phyloP scores from a whole-genome alignment of 2,113 vertebrate genomes.

The Onychostruthus taczanowskii region DNA sequence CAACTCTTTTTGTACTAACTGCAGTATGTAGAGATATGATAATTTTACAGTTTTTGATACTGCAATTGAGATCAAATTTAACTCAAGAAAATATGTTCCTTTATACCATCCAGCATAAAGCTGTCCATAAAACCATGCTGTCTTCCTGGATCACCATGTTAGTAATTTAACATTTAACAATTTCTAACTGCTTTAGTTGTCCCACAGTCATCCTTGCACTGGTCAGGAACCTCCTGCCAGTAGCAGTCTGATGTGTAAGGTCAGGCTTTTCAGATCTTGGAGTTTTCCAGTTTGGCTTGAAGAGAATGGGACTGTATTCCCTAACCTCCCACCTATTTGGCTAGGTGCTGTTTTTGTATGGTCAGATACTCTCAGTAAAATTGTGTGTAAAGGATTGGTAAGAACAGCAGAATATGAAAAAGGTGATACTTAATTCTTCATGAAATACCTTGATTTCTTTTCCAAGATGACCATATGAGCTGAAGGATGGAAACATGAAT shows the following conservation, averaged over 20 bases:
- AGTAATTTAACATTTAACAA: background rate
- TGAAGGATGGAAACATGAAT: background rate
- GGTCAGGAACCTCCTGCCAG: background rate
- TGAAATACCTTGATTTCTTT: background rate
- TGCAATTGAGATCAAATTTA: background rate
- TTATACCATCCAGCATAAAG: background rate
- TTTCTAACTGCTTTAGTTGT: background rate
- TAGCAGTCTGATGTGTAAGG: background rate
- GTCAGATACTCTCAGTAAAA: background rate
- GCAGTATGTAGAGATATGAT: background rate
- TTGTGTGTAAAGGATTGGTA: background rate
- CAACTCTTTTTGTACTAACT: background rate
- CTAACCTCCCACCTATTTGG: background rate
- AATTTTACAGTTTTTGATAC: background rate
- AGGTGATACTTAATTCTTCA: background rate
- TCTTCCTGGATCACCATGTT: background rate
- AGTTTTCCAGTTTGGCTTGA: background rate
- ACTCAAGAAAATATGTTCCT: background rate
- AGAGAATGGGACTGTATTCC: background rate
- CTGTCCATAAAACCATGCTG: background rate
- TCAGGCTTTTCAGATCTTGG: background rate
- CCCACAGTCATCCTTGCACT: background rate
- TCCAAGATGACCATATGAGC: background rate
- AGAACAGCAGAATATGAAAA: background rate
- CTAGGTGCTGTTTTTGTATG: background rate